phyloP scores from a whole-genome alignment of 2,888 invertebrate species.

The Meteorus colon region DNA sequence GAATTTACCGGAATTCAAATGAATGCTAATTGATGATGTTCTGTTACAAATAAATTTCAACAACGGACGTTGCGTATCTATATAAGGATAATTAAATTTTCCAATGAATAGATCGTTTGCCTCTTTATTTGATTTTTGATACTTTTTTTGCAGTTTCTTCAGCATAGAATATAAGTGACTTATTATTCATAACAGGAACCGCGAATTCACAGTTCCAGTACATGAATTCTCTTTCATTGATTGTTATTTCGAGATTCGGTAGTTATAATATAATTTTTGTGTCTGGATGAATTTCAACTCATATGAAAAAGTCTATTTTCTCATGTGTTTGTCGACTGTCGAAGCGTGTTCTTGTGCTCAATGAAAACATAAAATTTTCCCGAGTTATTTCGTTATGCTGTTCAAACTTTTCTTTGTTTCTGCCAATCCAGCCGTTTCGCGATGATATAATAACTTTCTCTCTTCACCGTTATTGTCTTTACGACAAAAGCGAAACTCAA shows the following conservation, averaged over 20 bases:
- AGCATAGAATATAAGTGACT: neutral
- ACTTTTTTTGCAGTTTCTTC: neutral
- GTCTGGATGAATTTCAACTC: neutral
- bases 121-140: neutral
- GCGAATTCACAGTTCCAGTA: neutral
- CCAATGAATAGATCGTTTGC: neutral
- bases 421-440: conserved; percentile 37
- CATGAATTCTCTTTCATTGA: neutral
- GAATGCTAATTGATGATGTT: conserved; percentile 19
- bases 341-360: neutral
- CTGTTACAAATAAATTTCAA: conserved; percentile 1
- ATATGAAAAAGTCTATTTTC: neutral
- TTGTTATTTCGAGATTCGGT: neutral
- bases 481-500: conserved; percentile 53
- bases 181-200: neutral
- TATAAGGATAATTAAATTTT: neutral
- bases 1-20: conserved; percentile 11
- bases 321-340: no score
- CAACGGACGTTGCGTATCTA: neutral
- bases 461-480: conserved; percentile 34
- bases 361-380: conserved; percentile 13
- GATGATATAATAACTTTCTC: conserved; percentile 55
- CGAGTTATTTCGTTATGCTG: neutral
- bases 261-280: neutral
- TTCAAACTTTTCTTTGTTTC: conserved; percentile 13